These are phyloP conservation scores for Trichopoda pennipes DNA, from an alignment of 2,888 invertebrate genomes.

Conservation along the genomic window DNA sequence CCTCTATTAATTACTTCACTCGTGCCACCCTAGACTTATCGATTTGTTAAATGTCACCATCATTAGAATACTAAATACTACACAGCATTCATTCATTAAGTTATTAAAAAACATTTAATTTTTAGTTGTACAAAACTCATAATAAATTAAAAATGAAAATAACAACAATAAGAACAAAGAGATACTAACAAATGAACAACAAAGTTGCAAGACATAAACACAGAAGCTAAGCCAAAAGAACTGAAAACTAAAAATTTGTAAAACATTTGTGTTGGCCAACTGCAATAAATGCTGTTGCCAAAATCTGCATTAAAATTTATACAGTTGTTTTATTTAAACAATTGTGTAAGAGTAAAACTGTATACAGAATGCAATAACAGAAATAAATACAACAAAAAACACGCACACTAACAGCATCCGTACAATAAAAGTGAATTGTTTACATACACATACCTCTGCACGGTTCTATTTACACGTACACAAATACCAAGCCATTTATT, in stretches of 20 bases:
- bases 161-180: too few species aligned
- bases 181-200: slow-evolving; percentile 41
- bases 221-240: slow-evolving; percentile 46
- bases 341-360: slow-evolving; percentile 24
- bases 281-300: slow-evolving; percentile 75
- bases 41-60: background rate
- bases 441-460: slow-evolving; percentile 9
- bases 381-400: background rate
- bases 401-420: background rate
- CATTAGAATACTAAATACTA: slow-evolving; percentile 8
- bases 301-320: slow-evolving; percentile 79
- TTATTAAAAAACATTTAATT: background rate
- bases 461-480: background rate
- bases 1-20: background rate
- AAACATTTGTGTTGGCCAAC: slow-evolving; percentile 66
- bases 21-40: background rate
- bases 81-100: slow-evolving; percentile 16
- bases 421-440: background rate
- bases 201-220: slow-evolving; percentile 31
- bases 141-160: slow-evolving; percentile 18
- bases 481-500: slow-evolving; percentile 21
- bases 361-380: slow-evolving; percentile 1
- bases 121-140: background rate
- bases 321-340: slow-evolving; percentile 73
- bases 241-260: slow-evolving; percentile 46